Evolutionary conservation across 2,797 vertebrate genomes (phyloP).

Genomic region (Sebastes hubbsi): DNA sequence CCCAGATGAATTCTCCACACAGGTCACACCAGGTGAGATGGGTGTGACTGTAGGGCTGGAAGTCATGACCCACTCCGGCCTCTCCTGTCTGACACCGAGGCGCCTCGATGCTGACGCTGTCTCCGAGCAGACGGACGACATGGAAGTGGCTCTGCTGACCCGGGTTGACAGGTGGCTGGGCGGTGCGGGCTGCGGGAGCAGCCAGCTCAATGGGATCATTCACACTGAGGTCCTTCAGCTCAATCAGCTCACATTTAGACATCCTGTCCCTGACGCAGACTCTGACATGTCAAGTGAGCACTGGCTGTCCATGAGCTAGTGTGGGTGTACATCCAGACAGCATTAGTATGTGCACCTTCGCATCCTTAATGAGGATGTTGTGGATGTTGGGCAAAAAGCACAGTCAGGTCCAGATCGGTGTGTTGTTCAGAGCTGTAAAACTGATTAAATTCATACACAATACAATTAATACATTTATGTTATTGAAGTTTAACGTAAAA

Average conservation of each 20-base stretch:
- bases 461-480: background rate
- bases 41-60: slow-evolving; percentile 87
- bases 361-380: slow-evolving; percentile 4
- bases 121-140: slow-evolving; percentile 76
- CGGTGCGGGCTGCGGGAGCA: slow-evolving; percentile 34
- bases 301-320: slow-evolving; percentile 26
- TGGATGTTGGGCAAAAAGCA: background rate
- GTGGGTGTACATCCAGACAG: background rate
- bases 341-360: background rate
- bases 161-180: slow-evolving; percentile 68
- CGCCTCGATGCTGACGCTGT: slow-evolving; percentile 66
- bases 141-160: slow-evolving; percentile 71
- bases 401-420: background rate
- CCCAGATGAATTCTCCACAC: slow-evolving; percentile 98
- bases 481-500: background rate
- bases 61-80: slow-evolving; percentile 86
- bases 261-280: slow-evolving; percentile 67
- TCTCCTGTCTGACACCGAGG: slow-evolving; percentile 56
- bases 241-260: slow-evolving; percentile 91
- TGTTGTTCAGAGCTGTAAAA: slow-evolving; percentile 30
- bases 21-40: slow-evolving; percentile 97
- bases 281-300: slow-evolving; percentile 48
- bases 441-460: slow-evolving; percentile 3
- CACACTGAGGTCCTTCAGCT: slow-evolving; percentile 87
- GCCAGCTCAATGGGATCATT: slow-evolving; percentile 84